Evolutionary conservation across 1,140 invertebrate species (phyloP).

Genomic region (Drosophila nikananu): DNA sequence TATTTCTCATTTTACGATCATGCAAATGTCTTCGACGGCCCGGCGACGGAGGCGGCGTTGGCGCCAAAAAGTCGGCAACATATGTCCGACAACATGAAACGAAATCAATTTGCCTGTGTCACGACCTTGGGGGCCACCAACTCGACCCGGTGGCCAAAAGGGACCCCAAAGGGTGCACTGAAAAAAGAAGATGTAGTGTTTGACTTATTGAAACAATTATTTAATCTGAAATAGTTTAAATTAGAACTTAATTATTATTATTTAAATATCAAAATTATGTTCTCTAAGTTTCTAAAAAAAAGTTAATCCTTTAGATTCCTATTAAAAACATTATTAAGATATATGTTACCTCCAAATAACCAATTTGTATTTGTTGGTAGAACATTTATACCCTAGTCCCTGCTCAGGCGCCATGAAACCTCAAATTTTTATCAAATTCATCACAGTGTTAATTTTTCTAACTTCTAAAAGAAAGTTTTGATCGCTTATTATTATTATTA

Average conservation of each 20-base stretch:
- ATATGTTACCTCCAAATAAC: not conserved
- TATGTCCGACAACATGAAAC: conserved; percentile 56
- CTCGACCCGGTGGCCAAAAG: conserved; percentile 9
- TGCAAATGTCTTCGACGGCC: conserved; percentile 56
- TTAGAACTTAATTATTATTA: not conserved
- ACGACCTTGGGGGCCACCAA: conserved; percentile 58
- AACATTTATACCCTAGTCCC: not conserved
- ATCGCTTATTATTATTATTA: too few relatives aligned
- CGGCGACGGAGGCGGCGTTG: conserved; percentile 8
- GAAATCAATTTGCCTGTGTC: conserved; percentile 70
- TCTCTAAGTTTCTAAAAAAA: not conserved
- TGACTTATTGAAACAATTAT: not conserved
- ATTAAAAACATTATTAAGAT: too few relatives aligned
- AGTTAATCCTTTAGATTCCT: not conserved
- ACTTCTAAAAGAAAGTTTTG: too few relatives aligned
- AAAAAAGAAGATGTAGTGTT: not conserved
- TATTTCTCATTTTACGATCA: conserved; percentile 79
- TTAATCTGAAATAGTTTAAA: not conserved
- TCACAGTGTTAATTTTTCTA: too few relatives aligned
- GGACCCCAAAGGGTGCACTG: conserved; percentile 3
- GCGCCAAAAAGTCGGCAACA: conserved; percentile 68
- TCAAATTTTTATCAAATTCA: too few relatives aligned
- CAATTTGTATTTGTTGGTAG: not conserved
- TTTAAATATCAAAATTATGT: not conserved
- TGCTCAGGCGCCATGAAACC: too few relatives aligned